phyloP scores from a whole-genome alignment of 35 echinoderm and acorn worm genomes.

The Heliocidaris erythrogramma region DNA sequence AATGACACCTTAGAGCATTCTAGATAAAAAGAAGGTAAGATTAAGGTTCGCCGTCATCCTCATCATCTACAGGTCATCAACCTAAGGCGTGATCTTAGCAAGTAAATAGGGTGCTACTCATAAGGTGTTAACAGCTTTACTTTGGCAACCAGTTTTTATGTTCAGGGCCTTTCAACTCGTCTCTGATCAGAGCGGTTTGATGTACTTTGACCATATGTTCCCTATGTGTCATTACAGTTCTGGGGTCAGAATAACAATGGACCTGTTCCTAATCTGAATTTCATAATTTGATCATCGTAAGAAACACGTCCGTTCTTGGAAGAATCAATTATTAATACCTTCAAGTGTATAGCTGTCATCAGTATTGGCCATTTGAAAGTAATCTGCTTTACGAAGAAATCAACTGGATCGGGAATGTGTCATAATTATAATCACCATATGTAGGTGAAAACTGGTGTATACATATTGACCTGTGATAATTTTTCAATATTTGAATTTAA shows the following conservation, averaged over 20 bases:
- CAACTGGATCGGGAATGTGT: not conserved
- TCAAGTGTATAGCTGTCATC: not conserved
- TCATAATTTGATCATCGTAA: not conserved
- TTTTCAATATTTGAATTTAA: no score
- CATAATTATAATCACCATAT: not conserved
- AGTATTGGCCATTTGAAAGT: not conserved
- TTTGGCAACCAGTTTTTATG: not conserved
- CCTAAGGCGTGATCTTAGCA: not conserved
- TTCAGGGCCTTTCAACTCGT: no score
- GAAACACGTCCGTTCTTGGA: not conserved
- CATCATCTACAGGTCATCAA: not conserved
- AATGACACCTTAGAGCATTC: constrained; percentile 2
- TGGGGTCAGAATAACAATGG: not conserved
- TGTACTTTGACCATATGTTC: not conserved
- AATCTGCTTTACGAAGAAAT: not conserved
- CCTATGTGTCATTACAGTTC: not conserved
- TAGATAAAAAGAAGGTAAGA: not conserved
- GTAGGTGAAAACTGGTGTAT: not conserved
- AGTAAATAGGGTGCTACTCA: not conserved
- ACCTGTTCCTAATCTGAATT: not conserved
- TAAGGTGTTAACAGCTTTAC: not conserved
- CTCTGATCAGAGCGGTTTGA: no score
- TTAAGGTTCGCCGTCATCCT: not conserved
- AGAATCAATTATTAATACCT: not conserved
- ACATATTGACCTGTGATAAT: not conserved